Base-by-base conservation (phyloP, 1,140 invertebrate species). In the Drosophila sp. region DNA sequence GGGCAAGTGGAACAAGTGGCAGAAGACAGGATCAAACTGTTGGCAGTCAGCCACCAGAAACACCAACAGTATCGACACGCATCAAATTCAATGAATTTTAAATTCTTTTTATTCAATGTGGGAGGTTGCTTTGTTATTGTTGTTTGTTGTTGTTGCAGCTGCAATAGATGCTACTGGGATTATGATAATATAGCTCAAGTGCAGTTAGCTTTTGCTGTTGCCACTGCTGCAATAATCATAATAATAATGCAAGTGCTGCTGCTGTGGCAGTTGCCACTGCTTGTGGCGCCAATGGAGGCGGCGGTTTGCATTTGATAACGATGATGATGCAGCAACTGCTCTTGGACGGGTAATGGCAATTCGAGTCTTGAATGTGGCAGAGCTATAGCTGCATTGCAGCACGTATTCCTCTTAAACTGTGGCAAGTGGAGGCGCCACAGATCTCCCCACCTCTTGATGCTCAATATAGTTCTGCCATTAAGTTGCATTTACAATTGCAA, bases 131-230 rank as follows among this genome's bases (percentile, higher is more conserved):
- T n/a, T n/a, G n/a, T 45, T 21, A 45, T n/a, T 69, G 29, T 46
- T 38, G 75, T 32, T 59, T 61, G 41, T 43, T 67, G 78, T 21
- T 65, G 78, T 18, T 61, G 40, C 13, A 14, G 69, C 38, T 58
- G 36, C 58, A 80, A 70, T 79, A 70, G 69, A 77, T 80, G 72
- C 72, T 58, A 64, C 54, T 72, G 66, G 80, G 80, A 82, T 82
- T 82, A 82, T 82, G 80, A 83, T 82, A 82, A 82, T 82, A 67
- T 79, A 78, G 80, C 80, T 83, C 80, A 83, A 82, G 80, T 82
- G 80, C 80, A 83, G 80, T 82, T 82, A 83, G 79, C 77, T 51
- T 77, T 77, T 81, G 78, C 78, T 67, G 53, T 36, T 53, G 61
- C 50, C 43, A 57, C 41, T 67, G 53, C 34, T 62, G 61, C 40